These are phyloP conservation scores for Phrynocephalus guinanensis DNA, from an alignment of 2,797 vertebrate species.

Conservation along the genomic window DNA sequence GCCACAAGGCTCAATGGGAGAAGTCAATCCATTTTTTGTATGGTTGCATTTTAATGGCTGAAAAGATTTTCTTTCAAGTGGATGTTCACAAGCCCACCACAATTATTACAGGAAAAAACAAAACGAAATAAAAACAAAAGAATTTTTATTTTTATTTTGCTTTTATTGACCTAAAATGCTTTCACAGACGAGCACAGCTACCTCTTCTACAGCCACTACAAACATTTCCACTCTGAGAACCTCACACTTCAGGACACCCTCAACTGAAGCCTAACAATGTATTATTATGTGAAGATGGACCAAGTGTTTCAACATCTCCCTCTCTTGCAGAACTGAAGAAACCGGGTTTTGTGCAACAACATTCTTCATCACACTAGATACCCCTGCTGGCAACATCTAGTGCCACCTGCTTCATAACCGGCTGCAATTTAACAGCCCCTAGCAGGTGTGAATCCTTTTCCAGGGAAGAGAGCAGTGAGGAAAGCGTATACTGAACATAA, in stretches of 20 bases:
- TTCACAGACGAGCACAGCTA: too few relatives aligned
- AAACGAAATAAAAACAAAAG: too few relatives aligned
- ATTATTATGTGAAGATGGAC: background rate
- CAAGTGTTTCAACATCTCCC: background rate
- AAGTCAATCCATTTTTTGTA: too few relatives aligned
- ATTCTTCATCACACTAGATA: too few relatives aligned
- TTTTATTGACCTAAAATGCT: too few relatives aligned
- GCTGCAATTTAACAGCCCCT: background rate
- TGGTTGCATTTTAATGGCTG: too few relatives aligned
- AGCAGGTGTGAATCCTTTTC: background rate
- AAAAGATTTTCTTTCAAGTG: too few relatives aligned
- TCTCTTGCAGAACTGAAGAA: background rate
- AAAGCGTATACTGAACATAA: too few relatives aligned
- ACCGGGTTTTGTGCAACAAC: background rate
- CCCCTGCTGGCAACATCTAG: background rate
- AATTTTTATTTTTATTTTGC: too few relatives aligned
- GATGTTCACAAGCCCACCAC: too few relatives aligned
- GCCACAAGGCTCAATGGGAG: too few relatives aligned
- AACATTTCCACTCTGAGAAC: background rate
- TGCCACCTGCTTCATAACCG: background rate
- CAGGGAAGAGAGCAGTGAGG: background rate
- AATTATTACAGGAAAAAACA: too few relatives aligned
- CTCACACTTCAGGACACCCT: background rate
- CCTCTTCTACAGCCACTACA: background rate
- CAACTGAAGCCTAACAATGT: background rate